phyloP scores from a whole-genome alignment of 2,113 vertebrate species.

The Boleophthalmus pectinirostris region DNA sequence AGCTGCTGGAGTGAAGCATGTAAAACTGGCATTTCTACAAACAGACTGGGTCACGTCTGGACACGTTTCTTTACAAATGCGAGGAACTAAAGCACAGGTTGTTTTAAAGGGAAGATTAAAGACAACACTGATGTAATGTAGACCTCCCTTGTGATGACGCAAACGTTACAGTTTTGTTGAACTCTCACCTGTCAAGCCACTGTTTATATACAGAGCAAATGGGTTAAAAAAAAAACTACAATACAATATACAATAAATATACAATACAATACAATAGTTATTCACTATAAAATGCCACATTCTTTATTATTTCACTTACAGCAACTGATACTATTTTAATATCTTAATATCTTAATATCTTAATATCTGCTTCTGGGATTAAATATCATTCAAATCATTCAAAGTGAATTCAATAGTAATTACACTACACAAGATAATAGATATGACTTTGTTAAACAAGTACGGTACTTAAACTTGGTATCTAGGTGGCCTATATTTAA shows the following conservation, averaged over 20 bases:
- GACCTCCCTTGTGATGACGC: neutral
- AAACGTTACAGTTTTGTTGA: neutral
- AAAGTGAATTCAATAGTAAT: no score
- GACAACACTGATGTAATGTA: neutral
- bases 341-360: neutral
- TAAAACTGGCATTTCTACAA: slow-evolving; percentile 38
- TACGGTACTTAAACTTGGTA: no score
- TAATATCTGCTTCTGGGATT: neutral
- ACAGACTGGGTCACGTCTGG: slow-evolving; percentile 26
- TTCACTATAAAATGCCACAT: neutral
- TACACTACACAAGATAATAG: no score
- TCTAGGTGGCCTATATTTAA: no score
- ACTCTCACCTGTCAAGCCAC: slow-evolving; percentile 6
- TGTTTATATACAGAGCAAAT: neutral
- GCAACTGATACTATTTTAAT: neutral
- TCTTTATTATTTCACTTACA: neutral
- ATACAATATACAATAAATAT: no score
- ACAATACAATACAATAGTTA: neutral
- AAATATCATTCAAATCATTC: neutral
- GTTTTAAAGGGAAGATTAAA: slow-evolving; percentile 4
- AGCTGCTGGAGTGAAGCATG: slow-evolving; percentile 15
- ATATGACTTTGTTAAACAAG: no score
- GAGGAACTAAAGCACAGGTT: neutral
- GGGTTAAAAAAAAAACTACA: neutral
- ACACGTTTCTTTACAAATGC: slow-evolving; percentile 7